Base-by-base conservation (phyloP, 1,140 invertebrate species). In the Sesamia nonagrioides region DNA sequence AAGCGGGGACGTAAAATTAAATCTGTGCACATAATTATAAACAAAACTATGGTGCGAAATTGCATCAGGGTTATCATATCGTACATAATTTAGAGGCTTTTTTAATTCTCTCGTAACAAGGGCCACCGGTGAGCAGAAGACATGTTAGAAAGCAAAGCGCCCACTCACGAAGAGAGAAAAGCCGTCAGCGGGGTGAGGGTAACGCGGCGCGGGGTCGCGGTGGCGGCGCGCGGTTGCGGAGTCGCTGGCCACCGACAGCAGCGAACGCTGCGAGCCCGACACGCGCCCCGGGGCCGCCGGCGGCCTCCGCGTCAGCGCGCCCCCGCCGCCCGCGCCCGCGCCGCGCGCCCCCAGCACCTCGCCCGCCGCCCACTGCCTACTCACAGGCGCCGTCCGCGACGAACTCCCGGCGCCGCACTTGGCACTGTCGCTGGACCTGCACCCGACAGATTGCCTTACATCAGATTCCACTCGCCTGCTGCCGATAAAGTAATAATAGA, bases 111-210 rank as follows among this genome's bases (percentile, higher is more conserved):
- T 50, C 9, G 66, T 11, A 37, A 54, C 83, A 82, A 88, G 88
- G 84, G 86, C 87, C 86, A 83, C 78, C 82, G 87, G 86, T 84
- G 77, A 72, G 91, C 92, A 78, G 86, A 91, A 93, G 89, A 81
- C 48, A 84, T 90, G 93, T 94, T 95, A 94, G 92, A 85, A 94
- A 93, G 92, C 92, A 77, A 94, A 92, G 92, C 92, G 90, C 94
- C 93, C 93, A 95, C 95, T 95, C 94, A 95, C 95, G 89, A 95
- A 95, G 84, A 95, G 92, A 89, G 94, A 95, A 92, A 95, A 95
- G 88, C 92, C 82, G 82, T 95, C 92, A 77, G 88, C 88, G 33
- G 89, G 88, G 69, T 88, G 88, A 52, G 89, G 89, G 86, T 92
- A 89, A 80, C 88, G 87, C 72, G 91, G 87, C 82, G 87, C 77